These are phyloP conservation scores for Hipposideros armiger DNA, from an alignment of 2,113 vertebrate genomes.

Conservation along the genomic window DNA sequence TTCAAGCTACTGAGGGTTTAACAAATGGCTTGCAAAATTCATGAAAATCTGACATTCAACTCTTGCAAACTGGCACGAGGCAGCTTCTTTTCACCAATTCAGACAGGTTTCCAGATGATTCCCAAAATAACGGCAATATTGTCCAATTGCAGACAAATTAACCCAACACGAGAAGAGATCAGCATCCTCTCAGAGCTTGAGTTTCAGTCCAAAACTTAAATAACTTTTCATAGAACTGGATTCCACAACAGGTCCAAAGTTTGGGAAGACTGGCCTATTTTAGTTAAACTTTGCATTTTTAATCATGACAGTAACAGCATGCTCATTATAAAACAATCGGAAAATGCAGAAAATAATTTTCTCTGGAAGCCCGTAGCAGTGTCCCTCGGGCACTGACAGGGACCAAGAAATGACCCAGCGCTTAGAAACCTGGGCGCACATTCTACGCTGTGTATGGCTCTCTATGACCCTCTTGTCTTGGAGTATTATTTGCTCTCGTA, in stretches of 20 bases:
- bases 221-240: neutral
- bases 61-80: neutral
- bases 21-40: conserved; percentile 32
- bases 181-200: neutral
- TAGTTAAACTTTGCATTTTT: neutral
- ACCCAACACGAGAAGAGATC: neutral
- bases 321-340: neutral
- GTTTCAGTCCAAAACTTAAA: neutral
- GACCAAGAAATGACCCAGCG: neutral
- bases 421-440: neutral
- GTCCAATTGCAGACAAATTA: neutral
- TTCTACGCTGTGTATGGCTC: neutral
- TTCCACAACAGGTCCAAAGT: neutral
- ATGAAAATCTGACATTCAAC: neutral
- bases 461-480: neutral
- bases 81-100: neutral
- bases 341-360: neutral
- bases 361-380: neutral
- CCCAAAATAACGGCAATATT: neutral
- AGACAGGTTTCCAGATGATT: neutral
- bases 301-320: neutral
- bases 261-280: neutral
- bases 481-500: neutral
- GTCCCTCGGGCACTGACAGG: neutral
- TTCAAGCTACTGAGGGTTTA: neutral